Base-by-base conservation (phyloP, 2,113 vertebrate species). In the Bucco capensis region DNA sequence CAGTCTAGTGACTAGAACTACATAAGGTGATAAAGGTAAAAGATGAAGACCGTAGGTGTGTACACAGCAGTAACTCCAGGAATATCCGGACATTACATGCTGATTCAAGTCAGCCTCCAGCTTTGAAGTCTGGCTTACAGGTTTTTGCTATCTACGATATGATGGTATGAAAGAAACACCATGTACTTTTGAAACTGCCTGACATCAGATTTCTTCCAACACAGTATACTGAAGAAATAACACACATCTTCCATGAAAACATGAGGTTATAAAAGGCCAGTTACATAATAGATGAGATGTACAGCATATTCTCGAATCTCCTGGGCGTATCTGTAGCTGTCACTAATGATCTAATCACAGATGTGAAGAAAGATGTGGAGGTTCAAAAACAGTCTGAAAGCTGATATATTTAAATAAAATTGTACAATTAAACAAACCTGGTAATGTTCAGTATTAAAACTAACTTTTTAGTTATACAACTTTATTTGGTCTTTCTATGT, bases 151-250 rank as follows among this genome's bases (percentile, higher is more conserved):
- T 0, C 0, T 66, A 62, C 8, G 54, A 25, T 37, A 61, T 3
- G 12, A 90, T 46, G 46, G 61, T 47, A 89, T 37, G 65, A 85
- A 85, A 89, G 81, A 75, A 92, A 92, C 38, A 92, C 5, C 46
- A 24, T 0, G 1, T 84, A 61, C 85, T 89, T 87, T 65, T 58
- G 47, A 89, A 96, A 92, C 42, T 70, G 78, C 74, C 78, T 75
- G 40, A 75, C 90, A 74, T 35, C 70, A 93, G 33, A 86, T 84
- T 82, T 69, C 62, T 87, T 88, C 65, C 66, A 94, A 28, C 33
- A 54, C 58, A 85, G 62, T 24, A 66, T 14, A 77, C 0, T 66
- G n/a, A 88, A 67, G 66, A 89, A 92, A 42, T 46, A 75, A 76
- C 24, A 69, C 35, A 82, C 0, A 0, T 74, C 64, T 67, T 71